Evolutionary conservation across 2,888 invertebrate species (phyloP), one percentile per base, ranked within the genome.

Genomic region (Muschampia plurimacula): DNA sequence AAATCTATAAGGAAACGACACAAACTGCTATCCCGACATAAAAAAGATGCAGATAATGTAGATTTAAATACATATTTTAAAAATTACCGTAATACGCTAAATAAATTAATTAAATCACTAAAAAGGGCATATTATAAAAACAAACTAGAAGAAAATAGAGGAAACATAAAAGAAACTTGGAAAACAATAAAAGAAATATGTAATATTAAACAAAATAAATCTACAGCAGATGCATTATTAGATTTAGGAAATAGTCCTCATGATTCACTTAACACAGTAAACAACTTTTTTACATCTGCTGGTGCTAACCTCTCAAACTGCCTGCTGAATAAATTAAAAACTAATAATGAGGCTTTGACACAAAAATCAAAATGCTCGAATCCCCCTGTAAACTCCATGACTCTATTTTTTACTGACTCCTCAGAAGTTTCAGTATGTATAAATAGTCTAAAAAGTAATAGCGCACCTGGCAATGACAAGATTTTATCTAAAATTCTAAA

Each of bases 121-220:
- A 57, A 57, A 57, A 22, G 9, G 3, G 7, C 4, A 15, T 57
- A 57, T 22, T 57, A 57, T 28, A 2, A 57, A 28, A 10, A 9
- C 10, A 15, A 57, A 57, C 3, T 57, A 6, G 7, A 28, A 15
- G 3, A 57, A 28, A 10, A 8, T 59, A 22, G 8, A 12, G 32
- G 59, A 12, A 59, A 59, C 10, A 28, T 59, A 10, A 59, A 59
- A 32, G 28, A 59, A 2, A 59, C 59, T 4, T 59, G 59, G 59
- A 59, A 59, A 28, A 32, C 10, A 59, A 59, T 59, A 59, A 22
- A 28, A 59, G 59, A 59, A 12, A 5, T 59, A 32, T 59, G 59
- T 59, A 59, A 59, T 4, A 9, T 28, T 12, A 9, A 28, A 22
- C 10, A 12, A 59, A 59, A 59, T 10, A 59, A 59, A 28, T 22